Conservation (phyloP, 1,140 invertebrate genomes). For the Trichonephila clavata region DNA sequence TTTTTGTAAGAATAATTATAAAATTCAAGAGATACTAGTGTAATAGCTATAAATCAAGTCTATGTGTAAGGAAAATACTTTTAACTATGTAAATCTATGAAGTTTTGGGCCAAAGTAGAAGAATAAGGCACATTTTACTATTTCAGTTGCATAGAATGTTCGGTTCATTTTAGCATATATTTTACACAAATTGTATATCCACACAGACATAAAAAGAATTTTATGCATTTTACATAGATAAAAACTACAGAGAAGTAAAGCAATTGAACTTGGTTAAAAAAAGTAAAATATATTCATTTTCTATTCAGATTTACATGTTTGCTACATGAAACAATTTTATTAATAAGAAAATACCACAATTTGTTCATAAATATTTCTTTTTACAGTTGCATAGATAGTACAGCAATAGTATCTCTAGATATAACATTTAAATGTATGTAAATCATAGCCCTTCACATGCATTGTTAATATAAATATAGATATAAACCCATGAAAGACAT, state of each 20-base stretch:
- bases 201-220: not conserved
- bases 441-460: no score
- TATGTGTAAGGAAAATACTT: not conserved
- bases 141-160: not conserved
- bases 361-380: not conserved
- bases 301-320: not conserved
- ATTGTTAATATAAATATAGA: no score
- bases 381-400: no score
- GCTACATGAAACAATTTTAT: not conserved
- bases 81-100: not conserved
- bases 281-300: not conserved
- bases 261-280: not conserved
- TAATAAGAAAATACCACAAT: not conserved
- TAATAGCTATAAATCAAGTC: not conserved
- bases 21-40: not conserved
- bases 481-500: no score
- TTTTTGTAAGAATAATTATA: not conserved
- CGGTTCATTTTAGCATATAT: not conserved
- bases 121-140: not conserved
- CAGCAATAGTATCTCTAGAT: no score
- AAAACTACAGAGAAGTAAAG: not conserved
- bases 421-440: no score
- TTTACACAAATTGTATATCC: not conserved
- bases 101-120: not conserved
- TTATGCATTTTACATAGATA: not conserved